Evolutionary conservation across 2,797 vertebrate genomes (phyloP).

Genomic region (Anguilla obscura): DNA sequence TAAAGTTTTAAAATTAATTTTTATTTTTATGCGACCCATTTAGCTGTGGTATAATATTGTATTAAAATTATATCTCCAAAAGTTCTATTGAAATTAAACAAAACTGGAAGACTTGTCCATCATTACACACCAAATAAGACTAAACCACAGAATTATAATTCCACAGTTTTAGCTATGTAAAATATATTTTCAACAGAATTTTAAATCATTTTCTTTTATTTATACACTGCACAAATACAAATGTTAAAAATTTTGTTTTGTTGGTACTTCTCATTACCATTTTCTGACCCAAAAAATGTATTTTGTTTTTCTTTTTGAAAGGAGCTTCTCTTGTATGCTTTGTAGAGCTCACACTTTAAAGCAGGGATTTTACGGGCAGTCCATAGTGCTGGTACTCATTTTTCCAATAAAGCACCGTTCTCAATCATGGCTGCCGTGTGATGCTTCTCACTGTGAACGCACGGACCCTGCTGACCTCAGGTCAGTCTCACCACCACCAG

Average conservation of each 20-base stretch:
- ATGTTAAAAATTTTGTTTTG: constrained; percentile 27
- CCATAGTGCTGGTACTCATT: constrained; percentile 60
- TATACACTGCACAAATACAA: constrained; percentile 51
- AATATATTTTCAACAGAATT: constrained; percentile 11
- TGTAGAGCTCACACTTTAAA: constrained; percentile 60
- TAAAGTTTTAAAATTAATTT: neutral
- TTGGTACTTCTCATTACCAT: constrained; percentile 19
- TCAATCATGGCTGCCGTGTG: constrained; percentile 46
- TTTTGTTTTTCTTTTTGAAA: constrained; percentile 53
- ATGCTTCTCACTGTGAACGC: neutral
- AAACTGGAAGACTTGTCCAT: constrained; percentile 60
- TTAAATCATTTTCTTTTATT: constrained; percentile 35
- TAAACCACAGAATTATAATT: neutral
- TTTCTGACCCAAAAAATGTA: constrained; percentile 55
- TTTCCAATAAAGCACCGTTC: constrained; percentile 65
- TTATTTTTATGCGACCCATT: neutral
- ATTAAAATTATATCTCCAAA: constrained; percentile 40
- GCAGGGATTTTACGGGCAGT: constrained; percentile 56
- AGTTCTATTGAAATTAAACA: constrained; percentile 47
- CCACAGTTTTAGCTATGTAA: constrained; percentile 11
- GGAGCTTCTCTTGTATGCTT: constrained; percentile 61
- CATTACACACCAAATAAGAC: constrained; percentile 60
- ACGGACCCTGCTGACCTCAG: neutral
- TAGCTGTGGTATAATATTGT: constrained; percentile 24
- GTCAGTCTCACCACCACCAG: no score